These are phyloP conservation scores for Aphelinus certus DNA, from an alignment of 1,140 invertebrate genomes.

Conservation along the genomic window DNA sequence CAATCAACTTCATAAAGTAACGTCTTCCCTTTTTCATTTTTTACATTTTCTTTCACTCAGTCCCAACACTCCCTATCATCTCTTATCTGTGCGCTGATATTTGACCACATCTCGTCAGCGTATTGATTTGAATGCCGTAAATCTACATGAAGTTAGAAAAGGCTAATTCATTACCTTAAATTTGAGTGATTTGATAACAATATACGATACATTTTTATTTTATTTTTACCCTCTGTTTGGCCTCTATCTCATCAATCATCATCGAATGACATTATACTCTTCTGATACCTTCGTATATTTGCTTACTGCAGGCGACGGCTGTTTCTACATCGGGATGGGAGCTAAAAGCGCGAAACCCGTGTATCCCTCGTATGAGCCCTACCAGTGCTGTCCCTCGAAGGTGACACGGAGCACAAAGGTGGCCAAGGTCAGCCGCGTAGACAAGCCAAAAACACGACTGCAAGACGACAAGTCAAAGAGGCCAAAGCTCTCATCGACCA, in stretches of 20 bases:
- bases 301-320: slow-evolving; percentile 86
- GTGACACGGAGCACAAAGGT: slow-evolving; percentile 76
- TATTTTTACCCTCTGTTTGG: slow-evolving; percentile 20
- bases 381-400: slow-evolving; percentile 90
- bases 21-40: no score
- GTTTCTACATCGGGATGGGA: slow-evolving; percentile 93
- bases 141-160: no score
- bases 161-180: not conserved
- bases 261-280: slow-evolving; percentile 10
- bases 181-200: no score
- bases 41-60: no score
- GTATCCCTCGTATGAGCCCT: slow-evolving; percentile 82
- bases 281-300: slow-evolving; percentile 63
- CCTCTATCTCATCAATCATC: not conserved
- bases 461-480: slow-evolving; percentile 28
- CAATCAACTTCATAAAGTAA: no score
- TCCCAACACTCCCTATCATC: no score
- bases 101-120: no score
- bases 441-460: slow-evolving; percentile 48
- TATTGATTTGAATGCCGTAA: no score
- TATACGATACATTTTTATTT: not conserved
- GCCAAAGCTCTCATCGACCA: slow-evolving; percentile 35
- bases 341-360: slow-evolving; percentile 80
- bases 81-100: no score
- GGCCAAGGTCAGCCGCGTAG: slow-evolving; percentile 70